Evolutionary conservation across 2,888 invertebrate genomes (phyloP), one percentile per base, ranked within the genome.

Genomic region (Emesis russula): DNA sequence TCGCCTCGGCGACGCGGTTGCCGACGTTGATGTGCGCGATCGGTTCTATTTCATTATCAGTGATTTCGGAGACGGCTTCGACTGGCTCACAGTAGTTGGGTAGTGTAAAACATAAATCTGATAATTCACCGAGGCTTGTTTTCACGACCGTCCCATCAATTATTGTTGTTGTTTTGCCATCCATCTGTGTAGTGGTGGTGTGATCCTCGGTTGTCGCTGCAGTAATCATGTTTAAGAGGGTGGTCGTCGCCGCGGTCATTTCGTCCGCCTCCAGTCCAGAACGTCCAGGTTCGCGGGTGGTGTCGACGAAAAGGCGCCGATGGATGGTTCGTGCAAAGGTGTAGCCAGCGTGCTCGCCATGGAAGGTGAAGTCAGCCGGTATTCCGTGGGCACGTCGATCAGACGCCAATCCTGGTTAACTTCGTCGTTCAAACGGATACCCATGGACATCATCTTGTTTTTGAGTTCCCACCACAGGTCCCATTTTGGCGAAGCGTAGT

Each of bases 341-440:
- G 73, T 73, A 15, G 6, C 73, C 73, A 73, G n/a, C 41, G 38
- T 41, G 41, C 11, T 73, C 7, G 41, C 73, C 5, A 36, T 73
- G n/a, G 73, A 73, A 18, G 38, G 73, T 38, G 73, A 41, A 3
- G 7, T 11, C 41, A 41, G 7, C 18, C 38, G 18, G 13, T 73
- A 73, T 38, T 38, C 73, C n/a, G 18, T 18, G 36, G 18, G 9
- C n/a, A 73, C 18, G 15, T 73, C 41, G 41, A 44, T 7, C 25
- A 73, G 25, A 18, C 41, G 44, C 44, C 44, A 44, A 13, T 44
- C 44, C 44, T 44, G 13, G 44, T 13, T 44, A 13, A 13, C 13
- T 41, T 73, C 73, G 1, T 44, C 0, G 3, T 25, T 25, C 0
- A 73, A 73, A 4, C 4, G 25, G 11, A 74, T 44, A 38, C 31